Evolutionary conservation across 2,888 invertebrate species (phyloP).

Genomic region (Polydrusus cervinus): DNA sequence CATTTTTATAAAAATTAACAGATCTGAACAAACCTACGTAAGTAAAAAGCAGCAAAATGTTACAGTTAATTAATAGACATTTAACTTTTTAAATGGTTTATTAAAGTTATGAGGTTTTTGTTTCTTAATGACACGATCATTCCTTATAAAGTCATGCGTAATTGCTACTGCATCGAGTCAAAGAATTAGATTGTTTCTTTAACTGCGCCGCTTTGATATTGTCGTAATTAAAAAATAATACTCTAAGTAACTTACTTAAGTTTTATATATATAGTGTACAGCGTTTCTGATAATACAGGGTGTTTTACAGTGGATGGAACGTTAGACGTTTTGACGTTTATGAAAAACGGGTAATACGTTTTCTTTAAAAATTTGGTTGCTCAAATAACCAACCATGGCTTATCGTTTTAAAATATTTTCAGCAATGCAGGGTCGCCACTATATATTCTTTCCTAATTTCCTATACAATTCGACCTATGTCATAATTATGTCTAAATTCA

Average conservation of each 20-base stretch:
- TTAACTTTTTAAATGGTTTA: constrained; percentile 11
- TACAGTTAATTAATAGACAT: constrained; percentile 16
- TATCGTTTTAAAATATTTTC: too few species aligned
- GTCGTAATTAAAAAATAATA: constrained; percentile 4
- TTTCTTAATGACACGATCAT: constrained; percentile 5
- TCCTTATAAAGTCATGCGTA: constrained; percentile 10
- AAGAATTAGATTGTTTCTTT: constrained; percentile 19
- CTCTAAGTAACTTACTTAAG: background rate
- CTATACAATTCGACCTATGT: too few species aligned
- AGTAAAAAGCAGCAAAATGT: background rate
- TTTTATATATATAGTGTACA: background rate
- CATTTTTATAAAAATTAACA: background rate
- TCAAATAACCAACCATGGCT: too few species aligned
- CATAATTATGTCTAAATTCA: too few species aligned
- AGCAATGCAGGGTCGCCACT: too few species aligned
- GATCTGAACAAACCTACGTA: background rate
- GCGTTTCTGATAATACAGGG: too few species aligned
- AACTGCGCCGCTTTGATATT: constrained; percentile 12
- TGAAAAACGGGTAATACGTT: too few species aligned
- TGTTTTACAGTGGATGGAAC: too few species aligned
- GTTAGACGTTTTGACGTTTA: too few species aligned
- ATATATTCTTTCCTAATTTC: too few species aligned
- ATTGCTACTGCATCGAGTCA: constrained; percentile 16
- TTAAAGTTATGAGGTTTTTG: constrained; percentile 22
- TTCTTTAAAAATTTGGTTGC: too few species aligned